Percentiles rank a stretch among this genome's conserved stretches.
These are phyloP conservation scores for Scotopteryx bipunctaria DNA, from an alignment of 2,888 invertebrate genomes.

Conservation along the genomic window DNA sequence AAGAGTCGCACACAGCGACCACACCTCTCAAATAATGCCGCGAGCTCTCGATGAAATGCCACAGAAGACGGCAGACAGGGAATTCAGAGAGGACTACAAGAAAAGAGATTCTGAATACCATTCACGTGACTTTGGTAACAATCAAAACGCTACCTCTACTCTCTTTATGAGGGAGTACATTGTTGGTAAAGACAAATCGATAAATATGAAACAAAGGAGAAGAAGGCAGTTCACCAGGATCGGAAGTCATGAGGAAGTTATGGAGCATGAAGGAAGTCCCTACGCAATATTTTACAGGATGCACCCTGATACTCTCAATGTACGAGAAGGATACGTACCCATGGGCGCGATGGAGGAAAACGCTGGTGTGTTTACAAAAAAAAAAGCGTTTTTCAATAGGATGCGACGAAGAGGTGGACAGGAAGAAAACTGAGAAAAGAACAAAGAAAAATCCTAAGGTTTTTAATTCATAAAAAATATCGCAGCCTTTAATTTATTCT, in stretches of 20 bases:
- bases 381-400: constrained; percentile 21
- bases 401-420: constrained; percentile 11
- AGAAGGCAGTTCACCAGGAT: constrained; percentile 38
- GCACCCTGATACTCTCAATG: constrained; percentile 49
- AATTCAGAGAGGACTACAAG: constrained; percentile 41
- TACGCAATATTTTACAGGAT: constrained; percentile 64
- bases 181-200: constrained; percentile 43
- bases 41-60: constrained; percentile 44
- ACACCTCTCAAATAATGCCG: constrained; percentile 38
- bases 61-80: constrained; percentile 38
- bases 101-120: constrained; percentile 38
- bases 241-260: constrained; percentile 44
- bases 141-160: constrained; percentile 41
- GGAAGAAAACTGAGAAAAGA: constrained; percentile 9
- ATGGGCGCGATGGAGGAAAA: constrained; percentile 36
- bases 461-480: constrained; percentile 28
- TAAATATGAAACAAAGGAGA: constrained; percentile 30
- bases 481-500: neutral
- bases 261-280: constrained; percentile 45
- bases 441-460: constrained; percentile 7
- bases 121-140: constrained; percentile 36
- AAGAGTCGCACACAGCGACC: constrained; percentile 31
- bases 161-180: constrained; percentile 49
- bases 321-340: constrained; percentile 38
- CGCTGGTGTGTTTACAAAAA: constrained; percentile 17